Percentiles rank a stretch among this genome's conserved stretches.
Conservation (phyloP, 2,113 vertebrate genomes). For the Centropus unirufus region DNA sequence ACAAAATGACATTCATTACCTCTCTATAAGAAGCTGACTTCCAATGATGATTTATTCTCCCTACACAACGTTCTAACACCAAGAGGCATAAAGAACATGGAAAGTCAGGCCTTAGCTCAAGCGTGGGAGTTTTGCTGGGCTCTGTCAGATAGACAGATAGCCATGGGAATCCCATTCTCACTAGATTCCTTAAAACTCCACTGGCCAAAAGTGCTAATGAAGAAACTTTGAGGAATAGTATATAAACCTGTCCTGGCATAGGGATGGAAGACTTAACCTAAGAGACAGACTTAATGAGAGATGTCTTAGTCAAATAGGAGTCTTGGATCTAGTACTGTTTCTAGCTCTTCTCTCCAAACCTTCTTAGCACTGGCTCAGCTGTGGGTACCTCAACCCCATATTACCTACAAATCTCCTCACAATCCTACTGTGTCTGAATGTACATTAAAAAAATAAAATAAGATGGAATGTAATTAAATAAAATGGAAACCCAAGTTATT, state of each 20-base stretch:
- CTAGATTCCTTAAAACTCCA: not conserved
- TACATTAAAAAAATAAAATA: not conserved
- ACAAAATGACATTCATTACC: not conserved
- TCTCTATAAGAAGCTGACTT: slow-evolving; percentile 4
- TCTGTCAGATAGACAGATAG: not conserved
- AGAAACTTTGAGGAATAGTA: not conserved
- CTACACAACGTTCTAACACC: not conserved
- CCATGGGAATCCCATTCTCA: not conserved
- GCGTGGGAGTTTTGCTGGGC: not conserved
- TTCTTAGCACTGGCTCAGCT: not conserved
- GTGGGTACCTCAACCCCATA: not conserved
- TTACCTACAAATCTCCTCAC: not conserved
- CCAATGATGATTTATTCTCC: not conserved
- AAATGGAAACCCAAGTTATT: not conserved
- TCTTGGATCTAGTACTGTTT: not conserved
- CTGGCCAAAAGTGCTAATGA: not conserved
- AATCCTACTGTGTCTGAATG: not conserved
- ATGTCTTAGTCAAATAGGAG: not conserved
- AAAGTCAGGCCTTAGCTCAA: not conserved
- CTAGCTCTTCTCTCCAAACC: not conserved
- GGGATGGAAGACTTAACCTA: not conserved
- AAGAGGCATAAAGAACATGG: not conserved
- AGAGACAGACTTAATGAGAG: not conserved
- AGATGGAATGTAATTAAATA: not conserved
- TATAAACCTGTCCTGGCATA: not conserved